Evolutionary conservation across 2,113 vertebrate genomes (phyloP), one percentile per base, ranked within the genome.

Genomic region (Trematocara zebra): DNA sequence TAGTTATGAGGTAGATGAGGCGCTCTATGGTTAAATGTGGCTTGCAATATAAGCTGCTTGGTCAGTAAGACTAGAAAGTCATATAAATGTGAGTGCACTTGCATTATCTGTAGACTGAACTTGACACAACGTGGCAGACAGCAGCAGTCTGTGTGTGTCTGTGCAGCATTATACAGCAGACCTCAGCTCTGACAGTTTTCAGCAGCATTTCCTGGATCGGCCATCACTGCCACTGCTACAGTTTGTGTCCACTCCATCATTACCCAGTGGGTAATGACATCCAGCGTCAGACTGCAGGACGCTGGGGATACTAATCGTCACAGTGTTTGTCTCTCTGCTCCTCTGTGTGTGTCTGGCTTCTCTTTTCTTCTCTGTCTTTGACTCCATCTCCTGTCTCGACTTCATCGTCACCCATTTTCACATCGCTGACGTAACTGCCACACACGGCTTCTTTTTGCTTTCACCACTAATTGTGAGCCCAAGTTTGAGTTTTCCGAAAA

Each of bases 211-310:
- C 14, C 49, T 80, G 90, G 90, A 86, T 79, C 23, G 10, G 8
- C 78, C 90, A 54, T 85, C 83, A 83, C 81, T 84, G 0, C 78
- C 83, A 79, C 86, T 7, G 80, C 83, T 72, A 1, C 80, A 81
- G 57, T 44, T 8, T 83, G 42, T 82, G 80, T 86, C n/a, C 83
- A 28, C 83, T 42, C 82, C 86, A 78, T 95, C 93, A 91, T 93
- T 91, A 89, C 72, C 88, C 83, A 18, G 67, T 18, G 85, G 85
- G 85, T 93, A 88, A 95, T 95, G 94, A 93, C 42, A 11, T 78
- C 90, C 35, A 44, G 87, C 44, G 79, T 92, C 88, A 67, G 31
- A 33, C 85, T 87, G 80, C 89, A 86, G 85, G 91, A 92, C 91
- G 89, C 91, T 61, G 81, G 81, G 23, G 84, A 87, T 4, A 86